Base-by-base conservation (phyloP, 2,888 invertebrate species). In the Rosalia funebris region DNA sequence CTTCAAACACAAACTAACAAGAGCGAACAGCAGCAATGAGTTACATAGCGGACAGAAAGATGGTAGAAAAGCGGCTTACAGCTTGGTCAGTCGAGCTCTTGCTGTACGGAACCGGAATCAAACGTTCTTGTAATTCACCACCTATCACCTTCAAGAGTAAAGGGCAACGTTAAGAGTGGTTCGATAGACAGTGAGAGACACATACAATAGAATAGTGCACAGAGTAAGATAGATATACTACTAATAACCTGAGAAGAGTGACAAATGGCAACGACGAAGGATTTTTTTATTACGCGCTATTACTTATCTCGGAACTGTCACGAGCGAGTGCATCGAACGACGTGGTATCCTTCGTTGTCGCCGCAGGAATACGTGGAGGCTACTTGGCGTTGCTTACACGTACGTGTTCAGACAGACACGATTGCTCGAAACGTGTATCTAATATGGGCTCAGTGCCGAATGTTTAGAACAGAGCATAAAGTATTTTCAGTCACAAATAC, bases 41-140 rank as follows among this genome's bases (percentile, higher is more conserved):
- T 76, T 71, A 81, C 79, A 79, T 79, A 82, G 82, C 81, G 80
- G 80, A 82, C 82, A 83, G 82, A 82, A 81, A 82, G 82, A 82
- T 82, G 81, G 82, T 83, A 82, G 84, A 86, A 86, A 73, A 87
- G 88, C 86, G 86, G 91, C 97, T 97, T 97, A 97, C 97, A 95
- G 96, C 96, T 93, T 97, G 97, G 90, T 97, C 97, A 88, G 96
- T 97, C 87, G 96, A 95, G 87, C 95, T 96, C 93, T 96, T 96
- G 95, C 96, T 96, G 93, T 96, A 96, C 86, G 96, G 97, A 87
- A 97, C 96, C 87, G 97, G 96, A 87, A 97, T 96, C 92, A 97
- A 94, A 88, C 96, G 95, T 89, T 96, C 96, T 91, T 96, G 95
- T 89, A 95, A 95, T 90, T 96, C 96, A 88, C 97, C 97, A 92